Evolutionary conservation across 2,888 invertebrate species (phyloP), one percentile per base, ranked within the genome.

Genomic region (Orchestes rusci): DNA sequence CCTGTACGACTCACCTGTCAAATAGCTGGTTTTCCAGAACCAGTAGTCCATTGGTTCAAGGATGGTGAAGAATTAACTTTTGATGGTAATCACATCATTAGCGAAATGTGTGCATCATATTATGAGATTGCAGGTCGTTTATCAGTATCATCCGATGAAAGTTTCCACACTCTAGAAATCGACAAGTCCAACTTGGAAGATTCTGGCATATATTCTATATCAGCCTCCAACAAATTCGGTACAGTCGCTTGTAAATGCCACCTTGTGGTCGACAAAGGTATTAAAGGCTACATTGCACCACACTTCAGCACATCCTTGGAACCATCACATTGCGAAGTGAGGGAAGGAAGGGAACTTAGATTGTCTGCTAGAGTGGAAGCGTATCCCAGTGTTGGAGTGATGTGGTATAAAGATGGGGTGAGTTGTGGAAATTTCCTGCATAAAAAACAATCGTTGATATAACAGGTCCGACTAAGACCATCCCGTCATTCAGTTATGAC

Each of bases 1-100:
- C 89, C 89, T 0, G 87, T 90, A 3, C 76, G 90, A 19, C 71
- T 93, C 17, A 91, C 91, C 0, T 92, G 90, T 58, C 88, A 92
- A 68, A 80, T 87, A 2, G 75, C 82, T 7, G 90, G 89, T 1
- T 73, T 74, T 53, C 92, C 92, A 0, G 63, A 72, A 2, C 87
- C 92, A 0, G 70, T 70, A 13, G 70, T 95, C 23, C 76, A 77
- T n/a, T 96, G 95, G 95, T 81, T 73, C 63, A 89, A 84, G 64
- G 83, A 93, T 60, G 85, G 82, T 1, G 68, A 75, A 43, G 72
- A 79, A 53, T 69, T 88, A 7, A 55, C 57, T 2, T 62, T 71
- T 52, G 77, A 78, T 55, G 75, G 83, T 77, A 64, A 71, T 71
- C 47, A 12, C 27, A 35, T 17, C n/a, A n/a, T n/a, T n/a, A n/a